Base-by-base conservation (phyloP, 2,888 invertebrate species). In the Zhengitettix transpicula region DNA sequence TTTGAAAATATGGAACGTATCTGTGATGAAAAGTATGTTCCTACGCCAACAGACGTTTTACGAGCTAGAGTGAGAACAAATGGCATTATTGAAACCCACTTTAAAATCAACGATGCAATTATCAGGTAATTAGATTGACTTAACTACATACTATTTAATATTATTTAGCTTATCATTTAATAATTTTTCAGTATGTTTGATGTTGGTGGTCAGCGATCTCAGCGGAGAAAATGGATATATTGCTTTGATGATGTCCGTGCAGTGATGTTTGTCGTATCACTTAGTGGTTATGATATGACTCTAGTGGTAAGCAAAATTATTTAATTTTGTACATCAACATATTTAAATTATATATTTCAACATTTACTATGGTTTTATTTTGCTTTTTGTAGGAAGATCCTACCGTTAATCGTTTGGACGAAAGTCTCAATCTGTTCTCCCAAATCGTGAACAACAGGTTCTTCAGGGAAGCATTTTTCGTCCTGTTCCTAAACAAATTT, bases 241-340 rank as follows among this genome's bases (percentile, higher is more conserved):
- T 82, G 82, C 69, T 83, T 83, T 69, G 82, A 82, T 68, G 81
- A 82, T 69, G 82, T 82, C 1, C 73, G 77, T 65, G 81, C 82
- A 16, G 78, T 83, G 1, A 69, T 83, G 53, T 83, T 81, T 72
- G 82, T 83, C 16, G 80, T 81, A 15, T 81, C 83, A 1, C 71
- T 83, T 10, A 83, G 82, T 70, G 81, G 81, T 53, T 83, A 82
- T 67, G 83, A 83, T 67, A 82, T 83, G 82, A 81, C 81, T 8
- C 70, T 82, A 53, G 71, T 78, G 66, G 76, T 77, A 69, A 69
- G 71, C 64, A 53, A 16, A 10, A 12, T 47, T 57, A 60, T 42
- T 17, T 61, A 40, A 16, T n/a, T 55, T 14, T 44, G 41, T 15
- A 54, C 47, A 59, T 15, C 40, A 51, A 57, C 17, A n/a, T n/a